Conservation (phyloP, 2,888 invertebrate genomes). For the Drosophila meridiana region DNA sequence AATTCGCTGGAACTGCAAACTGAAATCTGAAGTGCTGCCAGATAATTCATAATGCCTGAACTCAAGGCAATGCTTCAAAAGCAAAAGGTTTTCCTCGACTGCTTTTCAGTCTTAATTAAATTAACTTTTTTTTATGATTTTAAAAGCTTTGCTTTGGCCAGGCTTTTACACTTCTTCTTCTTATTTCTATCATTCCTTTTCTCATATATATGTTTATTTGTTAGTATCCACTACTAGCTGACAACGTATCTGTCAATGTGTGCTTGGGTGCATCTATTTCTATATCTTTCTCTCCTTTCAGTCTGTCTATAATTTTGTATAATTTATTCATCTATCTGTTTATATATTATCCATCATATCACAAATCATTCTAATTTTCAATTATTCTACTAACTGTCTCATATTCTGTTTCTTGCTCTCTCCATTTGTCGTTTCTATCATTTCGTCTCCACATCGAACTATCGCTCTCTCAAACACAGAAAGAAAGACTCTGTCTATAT, state of each 20-base stretch:
- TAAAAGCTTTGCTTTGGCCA: background rate
- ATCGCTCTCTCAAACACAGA: too few species aligned
- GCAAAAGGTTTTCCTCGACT: background rate
- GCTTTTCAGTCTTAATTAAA: background rate
- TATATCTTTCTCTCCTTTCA: background rate
- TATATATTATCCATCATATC: too few species aligned
- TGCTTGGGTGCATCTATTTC: background rate
- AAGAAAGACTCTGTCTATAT: too few species aligned
- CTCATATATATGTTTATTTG: background rate
- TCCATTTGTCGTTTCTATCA: background rate
- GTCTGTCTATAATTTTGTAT: background rate
- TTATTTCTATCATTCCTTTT: too few species aligned
- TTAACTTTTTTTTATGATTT: background rate
- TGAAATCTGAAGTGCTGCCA: slow-evolving; percentile 19
- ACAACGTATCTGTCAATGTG: background rate
- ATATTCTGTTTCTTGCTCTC: background rate
- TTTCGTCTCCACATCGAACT: background rate
- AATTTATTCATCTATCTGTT: too few species aligned
- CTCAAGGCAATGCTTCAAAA: background rate
- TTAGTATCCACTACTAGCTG: background rate
- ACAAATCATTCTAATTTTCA: too few species aligned
- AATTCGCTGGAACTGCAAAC: slow-evolving; percentile 28
- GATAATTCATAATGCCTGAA: slow-evolving; percentile 21
- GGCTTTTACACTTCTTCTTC: too few species aligned
- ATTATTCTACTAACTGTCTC: too few species aligned